These are phyloP conservation scores for Calameuta pallipes DNA, from an alignment of 2,888 invertebrate genomes.

Conservation along the genomic window DNA sequence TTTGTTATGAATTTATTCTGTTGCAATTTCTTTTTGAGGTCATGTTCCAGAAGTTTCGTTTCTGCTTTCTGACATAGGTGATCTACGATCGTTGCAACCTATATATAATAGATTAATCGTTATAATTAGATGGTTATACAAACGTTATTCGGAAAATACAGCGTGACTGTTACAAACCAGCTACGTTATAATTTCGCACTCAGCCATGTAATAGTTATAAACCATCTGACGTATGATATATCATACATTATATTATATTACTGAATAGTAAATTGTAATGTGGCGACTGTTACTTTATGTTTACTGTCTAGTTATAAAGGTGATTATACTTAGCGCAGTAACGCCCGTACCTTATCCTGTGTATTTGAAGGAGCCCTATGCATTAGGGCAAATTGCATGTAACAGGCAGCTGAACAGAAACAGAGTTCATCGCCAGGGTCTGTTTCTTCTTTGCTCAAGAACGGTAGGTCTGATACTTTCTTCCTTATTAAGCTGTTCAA, in stretches of 20 bases:
- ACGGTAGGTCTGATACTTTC: slow-evolving; percentile 82
- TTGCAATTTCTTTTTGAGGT: slow-evolving; percentile 48
- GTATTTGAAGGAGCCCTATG: slow-evolving; percentile 71
- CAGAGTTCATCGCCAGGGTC: slow-evolving; percentile 77
- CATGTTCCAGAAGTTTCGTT: slow-evolving; percentile 53
- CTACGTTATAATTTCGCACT: not conserved
- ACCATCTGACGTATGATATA: not conserved
- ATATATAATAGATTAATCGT: slow-evolving; percentile 25
- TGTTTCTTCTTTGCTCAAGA: slow-evolving; percentile 77
- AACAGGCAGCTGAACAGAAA: slow-evolving; percentile 92
- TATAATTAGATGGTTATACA: not conserved
- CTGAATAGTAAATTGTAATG: not conserved
- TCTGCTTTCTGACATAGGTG: slow-evolving; percentile 69
- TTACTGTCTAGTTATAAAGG: slow-evolving; percentile 8
- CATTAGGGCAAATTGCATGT: slow-evolving; percentile 83
- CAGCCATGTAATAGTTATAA: not conserved
- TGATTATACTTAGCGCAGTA: not conserved
- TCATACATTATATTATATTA: not conserved
- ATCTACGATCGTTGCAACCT: slow-evolving; percentile 72
- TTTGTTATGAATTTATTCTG: slow-evolving; percentile 52
- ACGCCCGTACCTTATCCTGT: slow-evolving; percentile 69
- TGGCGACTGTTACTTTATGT: not conserved
- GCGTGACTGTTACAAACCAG: not conserved
- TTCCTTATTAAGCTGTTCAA: slow-evolving; percentile 84
- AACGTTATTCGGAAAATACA: not conserved